Percentiles rank a stretch among this genome's conserved stretches.
Conservation (phyloP, 2,888 invertebrate species). For the Abscondita cerata region DNA sequence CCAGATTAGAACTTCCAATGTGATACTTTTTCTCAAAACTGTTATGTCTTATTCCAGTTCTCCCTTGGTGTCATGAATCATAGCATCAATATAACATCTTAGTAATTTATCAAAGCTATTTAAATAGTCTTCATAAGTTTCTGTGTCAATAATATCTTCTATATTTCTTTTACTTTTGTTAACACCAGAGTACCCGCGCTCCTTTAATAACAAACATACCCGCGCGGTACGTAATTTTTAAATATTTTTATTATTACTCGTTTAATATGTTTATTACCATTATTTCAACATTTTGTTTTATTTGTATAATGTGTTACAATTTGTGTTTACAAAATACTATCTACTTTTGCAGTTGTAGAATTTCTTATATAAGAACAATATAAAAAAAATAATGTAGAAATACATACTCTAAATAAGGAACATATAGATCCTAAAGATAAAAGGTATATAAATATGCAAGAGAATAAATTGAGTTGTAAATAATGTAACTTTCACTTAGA, state of each 20-base stretch:
- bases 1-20: no score
- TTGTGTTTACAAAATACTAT: not conserved
- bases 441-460: no score
- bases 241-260: not conserved
- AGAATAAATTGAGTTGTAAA: no score
- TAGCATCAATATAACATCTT: no score
- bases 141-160: no score
- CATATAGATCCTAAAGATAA: not conserved
- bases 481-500: no score
- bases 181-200: slow-evolving; percentile 1
- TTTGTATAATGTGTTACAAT: not conserved
- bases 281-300: not conserved
- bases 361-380: not conserved
- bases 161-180: no score
- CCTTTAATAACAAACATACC: not conserved
- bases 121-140: no score
- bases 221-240: not conserved
- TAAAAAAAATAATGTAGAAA: not conserved
- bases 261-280: not conserved
- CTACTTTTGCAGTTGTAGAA: not conserved
- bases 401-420: not conserved
- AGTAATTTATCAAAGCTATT: no score
- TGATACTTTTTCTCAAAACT: no score
- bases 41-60: no score
- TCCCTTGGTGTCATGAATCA: no score